A percentile compares a stretch with the other conserved stretches of the same genome.
Evolutionary conservation across 2,888 invertebrate genomes (phyloP).

Genomic region (Leucophenga montana): DNA sequence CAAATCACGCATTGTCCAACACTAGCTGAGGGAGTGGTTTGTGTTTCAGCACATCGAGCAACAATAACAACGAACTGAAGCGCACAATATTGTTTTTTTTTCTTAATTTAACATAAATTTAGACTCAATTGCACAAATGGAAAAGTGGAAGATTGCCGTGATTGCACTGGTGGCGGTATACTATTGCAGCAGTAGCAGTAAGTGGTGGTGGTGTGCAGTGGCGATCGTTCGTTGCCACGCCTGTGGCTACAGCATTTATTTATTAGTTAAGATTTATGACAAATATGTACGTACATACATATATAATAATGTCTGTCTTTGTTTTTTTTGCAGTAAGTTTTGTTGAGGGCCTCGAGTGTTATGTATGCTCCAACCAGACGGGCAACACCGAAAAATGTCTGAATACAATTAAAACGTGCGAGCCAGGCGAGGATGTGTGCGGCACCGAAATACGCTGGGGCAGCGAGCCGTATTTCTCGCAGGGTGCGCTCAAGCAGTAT

Average conservation of each 20-base stretch:
- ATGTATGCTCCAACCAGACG: slow-evolving; percentile 94
- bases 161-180: slow-evolving; percentile 58
- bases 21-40: slow-evolving; percentile 51
- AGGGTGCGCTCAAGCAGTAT: slow-evolving; percentile 92
- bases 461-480: slow-evolving; percentile 92
- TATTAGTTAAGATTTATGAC: neutral
- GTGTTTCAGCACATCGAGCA: slow-evolving; percentile 36
- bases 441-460: slow-evolving; percentile 94
- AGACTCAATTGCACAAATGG: slow-evolving; percentile 45
- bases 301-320: too few species aligned
- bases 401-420: slow-evolving; percentile 92
- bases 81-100: slow-evolving; percentile 24
- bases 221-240: slow-evolving; percentile 19
- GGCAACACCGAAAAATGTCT: slow-evolving; percentile 93
- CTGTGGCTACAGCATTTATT: slow-evolving; percentile 17
- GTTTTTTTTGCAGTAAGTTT: slow-evolving; percentile 62
- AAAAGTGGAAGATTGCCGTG: slow-evolving; percentile 63
- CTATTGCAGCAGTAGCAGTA: slow-evolving; percentile 61
- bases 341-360: slow-evolving; percentile 86
- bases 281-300: too few species aligned
- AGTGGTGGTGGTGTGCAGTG: slow-evolving; percentile 44
- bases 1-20: neutral
- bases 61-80: slow-evolving; percentile 28
- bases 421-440: slow-evolving; percentile 79
- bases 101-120: neutral